Evolutionary conservation across 2,113 vertebrate species (phyloP), one percentile per base, ranked within the genome.

Genomic region (Polyodon spathula): DNA sequence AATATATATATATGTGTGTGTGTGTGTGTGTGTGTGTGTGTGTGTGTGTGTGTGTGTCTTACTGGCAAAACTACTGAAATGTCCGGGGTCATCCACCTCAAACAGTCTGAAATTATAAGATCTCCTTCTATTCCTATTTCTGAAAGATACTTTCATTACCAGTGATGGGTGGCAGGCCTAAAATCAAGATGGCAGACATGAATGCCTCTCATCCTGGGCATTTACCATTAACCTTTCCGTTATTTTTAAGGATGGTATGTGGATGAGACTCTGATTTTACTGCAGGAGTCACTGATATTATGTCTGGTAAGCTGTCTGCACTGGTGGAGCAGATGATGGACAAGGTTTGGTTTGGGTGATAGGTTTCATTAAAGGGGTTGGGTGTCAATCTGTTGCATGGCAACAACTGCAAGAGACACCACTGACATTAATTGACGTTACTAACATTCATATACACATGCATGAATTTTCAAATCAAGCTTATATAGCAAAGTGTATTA

Each of bases 101-200:
- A n/a, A n/a, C n/a, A n/a, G n/a, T n/a, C 43, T 44, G 7, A 44
- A 44, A 44, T 12, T 8, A 7, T 12, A 44, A 1, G 43, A 52
- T 11, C 4, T 54, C 3, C 6, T 12, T 27, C 9, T 6, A 64
- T 37, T 66, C 66, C 41, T 12, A 16, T 9, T 46, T 40, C 14
- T 66, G 73, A 77, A 17, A 51, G 73, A 69, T 66, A 59, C 71
- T 11, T 14, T 66, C 60, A 67, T 73, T 68, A 77, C 65, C 42
- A 58, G 6, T 10, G 14, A 46, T 62, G 55, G 62, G 53, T 58
- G 66, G 54, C 0, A 1, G 62, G 37, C 51, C 58, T 48, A 58
- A 63, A 70, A 73, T 63, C 40, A 56, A 56, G 66, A 12, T 6
- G 63, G 57, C 52, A 62, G 65, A 8, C 41, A 16, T 66, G 61